A percentile compares a stretch with the other conserved stretches of the same genome.
Evolutionary conservation across 2,797 vertebrate genomes (phyloP).

Genomic region (Ctenochaetus hawaiiensis): DNA sequence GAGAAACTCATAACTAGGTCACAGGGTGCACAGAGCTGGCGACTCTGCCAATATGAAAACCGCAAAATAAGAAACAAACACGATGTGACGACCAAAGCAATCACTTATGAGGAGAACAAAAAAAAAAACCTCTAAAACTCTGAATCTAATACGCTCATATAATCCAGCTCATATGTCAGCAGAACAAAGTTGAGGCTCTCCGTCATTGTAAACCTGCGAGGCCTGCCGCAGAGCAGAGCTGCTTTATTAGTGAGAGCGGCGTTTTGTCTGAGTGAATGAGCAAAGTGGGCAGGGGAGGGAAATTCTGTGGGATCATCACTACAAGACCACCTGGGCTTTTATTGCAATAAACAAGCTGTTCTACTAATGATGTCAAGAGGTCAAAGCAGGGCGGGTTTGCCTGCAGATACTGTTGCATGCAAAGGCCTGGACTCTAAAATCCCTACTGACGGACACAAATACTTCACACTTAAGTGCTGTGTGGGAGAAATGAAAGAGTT

Average conservation of each 20-base stretch:
- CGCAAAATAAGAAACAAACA: slow-evolving; percentile 14
- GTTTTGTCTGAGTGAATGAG: slow-evolving; percentile 51
- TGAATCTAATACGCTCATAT: slow-evolving; percentile 26
- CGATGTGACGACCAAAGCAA: neutral
- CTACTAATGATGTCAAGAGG: slow-evolving; percentile 50
- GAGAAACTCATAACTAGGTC: slow-evolving; percentile 25
- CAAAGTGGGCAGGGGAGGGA: slow-evolving; percentile 28
- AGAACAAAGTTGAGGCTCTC: slow-evolving; percentile 1
- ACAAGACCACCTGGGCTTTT: slow-evolving; percentile 59
- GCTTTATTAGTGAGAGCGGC: slow-evolving; percentile 30
- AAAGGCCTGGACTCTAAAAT: slow-evolving; percentile 23
- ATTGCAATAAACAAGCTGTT: slow-evolving; percentile 37
- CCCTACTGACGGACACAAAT: slow-evolving; percentile 10
- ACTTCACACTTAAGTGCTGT: neutral
- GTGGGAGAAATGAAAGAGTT: too few species aligned
- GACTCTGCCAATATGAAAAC: slow-evolving; percentile 17
- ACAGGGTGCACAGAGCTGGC: slow-evolving; percentile 33
- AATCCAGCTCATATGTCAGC: slow-evolving; percentile 23
- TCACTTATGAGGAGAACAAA: slow-evolving; percentile 21
- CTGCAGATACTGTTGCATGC: neutral
- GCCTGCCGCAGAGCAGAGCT: slow-evolving; percentile 16
- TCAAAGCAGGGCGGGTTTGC: slow-evolving; percentile 22
- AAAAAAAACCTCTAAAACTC: neutral
- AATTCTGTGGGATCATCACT: slow-evolving; percentile 43
- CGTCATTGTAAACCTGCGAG: slow-evolving; percentile 26